Percentiles rank a stretch among this genome's conserved stretches.
These are phyloP conservation scores for Plagodis pulveraria DNA, from an alignment of 2,888 invertebrate genomes.

Conservation along the genomic window DNA sequence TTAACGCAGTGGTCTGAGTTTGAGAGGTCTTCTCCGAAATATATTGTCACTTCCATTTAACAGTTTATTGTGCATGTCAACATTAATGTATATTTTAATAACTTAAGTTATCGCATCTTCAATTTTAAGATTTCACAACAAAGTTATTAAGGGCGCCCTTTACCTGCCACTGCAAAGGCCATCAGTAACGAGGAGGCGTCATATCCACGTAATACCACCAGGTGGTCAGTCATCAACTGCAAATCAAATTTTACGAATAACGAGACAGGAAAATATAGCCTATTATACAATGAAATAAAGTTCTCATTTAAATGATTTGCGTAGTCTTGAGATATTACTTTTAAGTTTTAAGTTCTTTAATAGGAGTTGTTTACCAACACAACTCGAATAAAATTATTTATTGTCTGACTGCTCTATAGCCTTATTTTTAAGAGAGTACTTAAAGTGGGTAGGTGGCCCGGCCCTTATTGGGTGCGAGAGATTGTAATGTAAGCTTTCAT, in stretches of 20 bases:
- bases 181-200: constrained; percentile 29
- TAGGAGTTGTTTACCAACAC: constrained; percentile 39
- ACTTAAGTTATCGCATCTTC: constrained; percentile 8
- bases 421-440: constrained; percentile 13
- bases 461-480: constrained; percentile 17
- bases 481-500: constrained; percentile 8
- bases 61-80: not conserved
- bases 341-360: constrained; percentile 18
- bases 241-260: not conserved
- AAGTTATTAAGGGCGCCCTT: constrained; percentile 33
- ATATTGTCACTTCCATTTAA: too few relatives aligned
- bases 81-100: constrained; percentile 6
- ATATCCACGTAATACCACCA: constrained; percentile 15
- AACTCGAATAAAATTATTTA: constrained; percentile 27
- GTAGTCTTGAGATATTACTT: constrained; percentile 2
- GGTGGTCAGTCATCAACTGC: constrained; percentile 20
- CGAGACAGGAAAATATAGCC: constrained; percentile 5
- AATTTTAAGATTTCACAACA: constrained; percentile 25
- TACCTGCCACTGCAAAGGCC: constrained; percentile 23
- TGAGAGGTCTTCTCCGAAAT: too few relatives aligned
- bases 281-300: not conserved
- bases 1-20: too few relatives aligned
- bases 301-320: constrained; percentile 4
- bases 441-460: constrained; percentile 14
- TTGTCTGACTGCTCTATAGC: constrained; percentile 18